A percentile compares a stretch with the other conserved stretches of the same genome.
Conservation (phyloP, 1,140 invertebrate species). For the Bacillus rossius region DNA sequence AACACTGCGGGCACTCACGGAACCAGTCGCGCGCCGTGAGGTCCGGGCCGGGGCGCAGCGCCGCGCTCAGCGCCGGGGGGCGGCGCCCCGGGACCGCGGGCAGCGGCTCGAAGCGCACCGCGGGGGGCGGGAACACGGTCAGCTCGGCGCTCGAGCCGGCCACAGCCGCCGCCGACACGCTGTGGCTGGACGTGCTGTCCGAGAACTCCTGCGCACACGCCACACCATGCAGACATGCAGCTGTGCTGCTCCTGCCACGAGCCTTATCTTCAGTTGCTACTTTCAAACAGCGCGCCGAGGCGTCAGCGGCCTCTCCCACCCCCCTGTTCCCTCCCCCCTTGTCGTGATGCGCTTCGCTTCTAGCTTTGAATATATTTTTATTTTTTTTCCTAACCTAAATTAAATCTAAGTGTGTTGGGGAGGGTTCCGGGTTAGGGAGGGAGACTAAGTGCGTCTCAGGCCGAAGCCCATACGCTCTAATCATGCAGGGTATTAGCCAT, state of each 20-base stretch:
- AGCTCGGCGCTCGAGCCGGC: constrained; percentile 13
- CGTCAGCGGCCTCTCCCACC: too few species aligned
- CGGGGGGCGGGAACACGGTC: constrained; percentile 13
- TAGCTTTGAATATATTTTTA: neutral
- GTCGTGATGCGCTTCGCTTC: neutral
- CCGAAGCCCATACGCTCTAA: too few species aligned
- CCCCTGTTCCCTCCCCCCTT: too few species aligned
- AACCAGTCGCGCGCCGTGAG: constrained; percentile 38
- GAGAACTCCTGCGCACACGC: constrained; percentile 16
- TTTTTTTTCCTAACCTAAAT: too few species aligned
- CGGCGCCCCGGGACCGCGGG: constrained; percentile 28
- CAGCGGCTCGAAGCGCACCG: constrained; percentile 35
- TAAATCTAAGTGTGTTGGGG: too few species aligned
- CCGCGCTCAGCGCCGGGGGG: constrained; percentile 24
- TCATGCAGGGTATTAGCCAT: too few species aligned
- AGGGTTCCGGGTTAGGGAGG: too few species aligned
- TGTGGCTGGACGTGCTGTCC: constrained; percentile 19
- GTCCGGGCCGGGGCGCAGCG: constrained; percentile 13
- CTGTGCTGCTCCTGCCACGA: neutral
- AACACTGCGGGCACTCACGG: constrained; percentile 35
- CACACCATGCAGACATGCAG: neutral
- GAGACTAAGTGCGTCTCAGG: too few species aligned
- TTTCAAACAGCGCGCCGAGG: too few species aligned
- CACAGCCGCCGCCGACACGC: constrained; percentile 4
- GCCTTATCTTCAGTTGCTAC: too few species aligned